Percentiles rank a stretch among this genome's conserved stretches.
Evolutionary conservation across 1,140 invertebrate genomes (phyloP).

Genomic region (Musca vetustissima): DNA sequence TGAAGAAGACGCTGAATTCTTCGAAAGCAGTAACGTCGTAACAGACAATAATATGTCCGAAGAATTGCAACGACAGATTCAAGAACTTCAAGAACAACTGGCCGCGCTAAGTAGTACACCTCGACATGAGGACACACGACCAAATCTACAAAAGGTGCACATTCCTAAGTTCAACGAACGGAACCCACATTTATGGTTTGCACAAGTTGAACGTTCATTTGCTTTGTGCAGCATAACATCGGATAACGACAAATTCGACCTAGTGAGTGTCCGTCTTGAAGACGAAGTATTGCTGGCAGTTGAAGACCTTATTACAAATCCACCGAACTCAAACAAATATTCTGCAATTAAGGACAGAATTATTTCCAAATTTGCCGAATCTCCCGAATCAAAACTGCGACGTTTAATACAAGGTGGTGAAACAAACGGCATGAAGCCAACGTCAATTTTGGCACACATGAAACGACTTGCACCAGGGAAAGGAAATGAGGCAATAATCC

Average conservation of each 20-base stretch:
- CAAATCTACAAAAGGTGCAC: background rate
- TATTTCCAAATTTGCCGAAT: constrained; percentile 23
- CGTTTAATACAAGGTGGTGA: constrained; percentile 24
- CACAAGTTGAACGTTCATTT: constrained; percentile 26
- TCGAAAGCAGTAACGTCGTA: too few species aligned
- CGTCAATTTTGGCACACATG: background rate
- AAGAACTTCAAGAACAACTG: too few species aligned
- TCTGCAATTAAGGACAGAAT: background rate
- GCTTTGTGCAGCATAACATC: constrained; percentile 4
- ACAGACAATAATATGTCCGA: too few species aligned
- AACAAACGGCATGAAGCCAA: constrained; percentile 14
- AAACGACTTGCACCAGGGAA: background rate
- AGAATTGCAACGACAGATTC: too few species aligned
- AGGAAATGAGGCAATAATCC: background rate
- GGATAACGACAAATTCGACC: constrained; percentile 26
- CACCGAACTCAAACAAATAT: constrained; percentile 15
- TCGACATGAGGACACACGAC: background rate
- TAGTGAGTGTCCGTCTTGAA: constrained; percentile 13
- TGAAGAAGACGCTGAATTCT: too few species aligned
- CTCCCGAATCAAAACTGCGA: constrained; percentile 10
- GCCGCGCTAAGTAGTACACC: too few species aligned
- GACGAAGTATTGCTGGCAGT: constrained; percentile 20
- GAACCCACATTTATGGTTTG: constrained; percentile 26
- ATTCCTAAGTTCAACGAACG: constrained; percentile 18
- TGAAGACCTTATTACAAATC: constrained; percentile 20